Evolutionary conservation across 2,888 invertebrate species (phyloP).

Genomic region (Aspidiotus rigidus): DNA sequence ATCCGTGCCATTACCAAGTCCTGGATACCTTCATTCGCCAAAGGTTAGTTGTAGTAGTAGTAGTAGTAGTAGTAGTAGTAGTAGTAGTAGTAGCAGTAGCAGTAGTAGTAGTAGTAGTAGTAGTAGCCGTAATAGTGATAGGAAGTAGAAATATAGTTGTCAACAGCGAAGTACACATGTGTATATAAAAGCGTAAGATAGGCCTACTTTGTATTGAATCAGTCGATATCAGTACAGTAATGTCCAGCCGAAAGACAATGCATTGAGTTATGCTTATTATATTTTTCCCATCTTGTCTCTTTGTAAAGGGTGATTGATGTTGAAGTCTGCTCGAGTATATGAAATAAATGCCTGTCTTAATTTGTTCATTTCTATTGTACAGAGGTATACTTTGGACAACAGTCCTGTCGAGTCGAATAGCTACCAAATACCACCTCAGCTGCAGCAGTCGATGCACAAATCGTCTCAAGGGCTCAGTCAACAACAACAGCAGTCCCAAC

Average conservation of each 20-base stretch:
- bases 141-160: no score
- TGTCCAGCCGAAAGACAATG: no score
- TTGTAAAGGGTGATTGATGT: no score
- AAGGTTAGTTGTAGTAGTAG: constrained; percentile 20
- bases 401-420: constrained; percentile 18
- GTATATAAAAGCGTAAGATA: no score
- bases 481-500: constrained; percentile 45
- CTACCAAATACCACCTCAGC: constrained; percentile 40
- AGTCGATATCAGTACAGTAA: no score
- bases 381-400: constrained; percentile 14
- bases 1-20: constrained; percentile 56
- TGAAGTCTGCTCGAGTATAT: no score
- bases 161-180: no score
- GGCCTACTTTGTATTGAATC: no score
- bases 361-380: background rate
- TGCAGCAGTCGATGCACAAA: constrained; percentile 44
- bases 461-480: constrained; percentile 47
- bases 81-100: background rate
- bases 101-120: background rate
- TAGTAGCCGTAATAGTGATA: no score
- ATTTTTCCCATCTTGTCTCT: no score
- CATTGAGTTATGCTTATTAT: no score
- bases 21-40: constrained; percentile 13
- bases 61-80: no score
- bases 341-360: background rate